A percentile compares a stretch with the other conserved stretches of the same genome.
phyloP scores from a whole-genome alignment of 2,113 vertebrate genomes.

The Phrynosoma platyrhinos region DNA sequence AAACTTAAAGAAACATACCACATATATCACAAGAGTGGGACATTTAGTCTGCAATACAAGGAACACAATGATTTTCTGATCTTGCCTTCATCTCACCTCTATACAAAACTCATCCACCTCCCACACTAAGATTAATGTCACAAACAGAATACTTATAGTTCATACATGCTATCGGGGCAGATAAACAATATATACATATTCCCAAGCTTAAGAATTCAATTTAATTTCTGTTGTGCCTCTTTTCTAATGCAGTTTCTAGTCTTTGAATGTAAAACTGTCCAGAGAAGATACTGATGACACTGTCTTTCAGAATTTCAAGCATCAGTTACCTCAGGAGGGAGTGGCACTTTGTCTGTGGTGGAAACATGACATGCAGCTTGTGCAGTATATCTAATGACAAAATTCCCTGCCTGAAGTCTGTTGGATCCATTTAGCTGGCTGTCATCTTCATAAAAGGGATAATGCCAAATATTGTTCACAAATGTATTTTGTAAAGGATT shows the following conservation, averaged over 20 bases:
- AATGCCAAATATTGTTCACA: not conserved
- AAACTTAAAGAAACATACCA: no score
- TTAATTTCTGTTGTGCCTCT: slow-evolving; percentile 24
- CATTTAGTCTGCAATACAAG: slow-evolving; percentile 16
- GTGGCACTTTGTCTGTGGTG: not conserved
- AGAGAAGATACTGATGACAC: slow-evolving; percentile 10
- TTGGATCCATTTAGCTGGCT: slow-evolving; percentile 4
- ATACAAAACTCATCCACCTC: slow-evolving; percentile 71
- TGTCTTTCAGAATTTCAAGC: slow-evolving; percentile 28
- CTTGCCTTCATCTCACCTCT: slow-evolving; percentile 79
- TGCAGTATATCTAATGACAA: slow-evolving; percentile 18
- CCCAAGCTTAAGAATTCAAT: slow-evolving; percentile 26
- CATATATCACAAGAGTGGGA: no score
- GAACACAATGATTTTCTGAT: slow-evolving; percentile 34
- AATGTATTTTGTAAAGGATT: slow-evolving; percentile 17
- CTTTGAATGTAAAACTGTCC: not conserved
- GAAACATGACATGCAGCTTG: slow-evolving; percentile 1
- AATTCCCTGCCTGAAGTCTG: not conserved
- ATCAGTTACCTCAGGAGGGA: slow-evolving; percentile 5
- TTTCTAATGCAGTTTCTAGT: slow-evolving; percentile 12
- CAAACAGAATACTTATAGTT: slow-evolving; percentile 30
- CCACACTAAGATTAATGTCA: slow-evolving; percentile 58
- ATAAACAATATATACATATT: slow-evolving; percentile 17
- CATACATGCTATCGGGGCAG: slow-evolving; percentile 4
- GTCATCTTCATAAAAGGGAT: slow-evolving; percentile 10